Percentiles rank a stretch among this genome's conserved stretches.
Conservation (phyloP, 2,888 invertebrate genomes). For the Lordiphosa andalusiaca region DNA sequence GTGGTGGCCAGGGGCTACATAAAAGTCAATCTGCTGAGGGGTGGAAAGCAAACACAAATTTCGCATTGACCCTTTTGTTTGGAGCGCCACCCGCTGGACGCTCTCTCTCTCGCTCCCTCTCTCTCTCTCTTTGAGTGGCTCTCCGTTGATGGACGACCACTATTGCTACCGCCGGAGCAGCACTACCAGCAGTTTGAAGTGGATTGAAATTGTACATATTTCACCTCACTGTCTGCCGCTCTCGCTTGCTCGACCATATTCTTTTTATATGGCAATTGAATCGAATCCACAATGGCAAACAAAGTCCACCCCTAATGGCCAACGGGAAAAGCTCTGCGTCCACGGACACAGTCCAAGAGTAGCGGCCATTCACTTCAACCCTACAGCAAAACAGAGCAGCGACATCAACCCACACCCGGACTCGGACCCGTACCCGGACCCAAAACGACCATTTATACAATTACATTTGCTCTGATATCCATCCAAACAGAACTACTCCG, state of each 20-base stretch:
- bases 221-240: slow-evolving; percentile 18
- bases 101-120: not conserved
- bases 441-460: slow-evolving; percentile 59
- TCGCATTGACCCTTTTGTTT: slow-evolving; percentile 9
- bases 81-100: slow-evolving; percentile 10
- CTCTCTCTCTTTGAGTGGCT: not conserved
- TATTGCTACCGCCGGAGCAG: slow-evolving; percentile 1
- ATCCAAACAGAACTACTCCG: slow-evolving; percentile 41
- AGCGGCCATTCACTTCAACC: slow-evolving; percentile 58
- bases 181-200: not conserved
- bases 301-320: slow-evolving; percentile 69
- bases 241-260: slow-evolving; percentile 15
- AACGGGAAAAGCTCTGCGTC: slow-evolving; percentile 26
- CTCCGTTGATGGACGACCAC: slow-evolving; percentile 10
- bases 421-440: not conserved
- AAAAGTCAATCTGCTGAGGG: slow-evolving; percentile 68
- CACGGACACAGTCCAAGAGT: slow-evolving; percentile 10
- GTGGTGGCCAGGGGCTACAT: slow-evolving; percentile 24
- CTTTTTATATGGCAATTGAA: slow-evolving; percentile 61
- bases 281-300: slow-evolving; percentile 36
- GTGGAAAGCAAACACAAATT: slow-evolving; percentile 47
- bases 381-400: slow-evolving; percentile 19
- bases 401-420: slow-evolving; percentile 23
- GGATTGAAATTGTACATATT: slow-evolving; percentile 17
- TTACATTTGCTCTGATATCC: slow-evolving; percentile 62